A percentile compares a stretch with the other conserved stretches of the same genome.
Evolutionary conservation across 2,888 invertebrate genomes (phyloP).

Genomic region (Osmoderma eremita): DNA sequence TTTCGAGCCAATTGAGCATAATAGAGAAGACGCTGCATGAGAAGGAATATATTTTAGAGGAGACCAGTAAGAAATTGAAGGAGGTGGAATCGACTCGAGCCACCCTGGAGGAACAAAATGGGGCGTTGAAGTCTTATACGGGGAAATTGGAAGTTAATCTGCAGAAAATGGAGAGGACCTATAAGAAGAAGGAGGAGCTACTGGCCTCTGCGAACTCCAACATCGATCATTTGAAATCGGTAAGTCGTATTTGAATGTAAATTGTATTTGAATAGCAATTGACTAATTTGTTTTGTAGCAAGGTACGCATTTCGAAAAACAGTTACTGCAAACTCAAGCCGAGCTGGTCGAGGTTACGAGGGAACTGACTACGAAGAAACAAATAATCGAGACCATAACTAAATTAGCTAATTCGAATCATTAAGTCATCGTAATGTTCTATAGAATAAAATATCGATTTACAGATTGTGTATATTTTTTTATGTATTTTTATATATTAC

Average conservation of each 20-base stretch:
- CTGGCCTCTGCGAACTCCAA: conserved; percentile 52
- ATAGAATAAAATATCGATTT: background rate
- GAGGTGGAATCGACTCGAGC: conserved; percentile 48
- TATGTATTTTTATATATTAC: background rate
- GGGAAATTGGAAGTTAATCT: conserved; percentile 57
- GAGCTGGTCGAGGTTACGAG: conserved; percentile 53
- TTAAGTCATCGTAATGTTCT: conserved; percentile 29
- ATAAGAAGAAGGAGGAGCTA: conserved; percentile 56
- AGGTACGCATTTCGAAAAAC: conserved; percentile 53
- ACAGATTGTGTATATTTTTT: conserved; percentile 3
- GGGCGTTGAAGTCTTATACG: conserved; percentile 52
- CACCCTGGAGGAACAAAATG: conserved; percentile 53
- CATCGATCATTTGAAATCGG: conserved; percentile 55
- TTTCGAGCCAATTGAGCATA: conserved; percentile 47
- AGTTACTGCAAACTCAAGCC: conserved; percentile 48
- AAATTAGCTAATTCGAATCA: conserved; percentile 52
- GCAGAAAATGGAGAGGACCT: conserved; percentile 56
- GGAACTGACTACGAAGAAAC: conserved; percentile 53
- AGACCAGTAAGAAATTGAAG: conserved; percentile 47
- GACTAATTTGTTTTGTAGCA: conserved; percentile 49
- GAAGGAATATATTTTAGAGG: conserved; percentile 47
- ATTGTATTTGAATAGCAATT: conserved; percentile 3
- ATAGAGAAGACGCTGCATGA: conserved; percentile 53
- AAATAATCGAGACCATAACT: conserved; percentile 58
- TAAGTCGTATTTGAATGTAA: conserved; percentile 44